Percentiles rank a stretch among this genome's conserved stretches.
These are phyloP conservation scores for Yponomeuta malinellus DNA, from an alignment of 2,888 invertebrate genomes.

Conservation along the genomic window DNA sequence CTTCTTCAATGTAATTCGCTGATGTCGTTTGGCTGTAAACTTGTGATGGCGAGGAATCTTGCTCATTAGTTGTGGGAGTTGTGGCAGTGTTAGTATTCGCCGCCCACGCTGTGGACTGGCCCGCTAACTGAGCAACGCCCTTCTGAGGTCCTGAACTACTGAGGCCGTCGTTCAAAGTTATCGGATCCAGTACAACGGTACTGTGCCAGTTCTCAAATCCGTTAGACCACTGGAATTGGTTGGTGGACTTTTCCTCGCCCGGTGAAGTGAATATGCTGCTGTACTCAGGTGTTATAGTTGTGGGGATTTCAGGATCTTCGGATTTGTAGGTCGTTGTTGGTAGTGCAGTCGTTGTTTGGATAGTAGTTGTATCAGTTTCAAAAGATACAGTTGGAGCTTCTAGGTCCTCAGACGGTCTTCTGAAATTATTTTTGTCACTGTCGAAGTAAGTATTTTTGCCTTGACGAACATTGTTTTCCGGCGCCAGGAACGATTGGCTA, in stretches of 20 bases:
- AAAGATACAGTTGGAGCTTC: slow-evolving; percentile 57
- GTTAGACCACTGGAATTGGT: slow-evolving; percentile 67
- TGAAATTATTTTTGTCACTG: slow-evolving; percentile 33
- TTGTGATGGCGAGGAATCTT: slow-evolving; percentile 46
- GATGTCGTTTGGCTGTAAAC: slow-evolving; percentile 44
- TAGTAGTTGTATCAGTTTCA: slow-evolving; percentile 33
- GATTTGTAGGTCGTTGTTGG: slow-evolving; percentile 39
- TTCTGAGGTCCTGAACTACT: slow-evolving; percentile 52
- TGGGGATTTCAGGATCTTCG: slow-evolving; percentile 39
- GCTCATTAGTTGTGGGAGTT: slow-evolving; percentile 44
- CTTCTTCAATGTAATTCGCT: slow-evolving; percentile 28
- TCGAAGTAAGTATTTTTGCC: slow-evolving; percentile 54
- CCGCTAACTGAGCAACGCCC: slow-evolving; percentile 33
- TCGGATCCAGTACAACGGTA: slow-evolving; percentile 82
- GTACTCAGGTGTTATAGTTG: slow-evolving; percentile 46
- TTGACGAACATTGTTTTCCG: slow-evolving; percentile 63
- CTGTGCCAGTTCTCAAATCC: slow-evolving; percentile 78
- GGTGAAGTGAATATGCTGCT: slow-evolving; percentile 56
- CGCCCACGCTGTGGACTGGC: slow-evolving; percentile 44
- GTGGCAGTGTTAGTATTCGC: slow-evolving; percentile 27
- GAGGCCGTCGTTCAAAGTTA: slow-evolving; percentile 81
- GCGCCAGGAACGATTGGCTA: slow-evolving; percentile 80
- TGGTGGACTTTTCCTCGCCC: slow-evolving; percentile 58
- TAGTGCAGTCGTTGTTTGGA: slow-evolving; percentile 37
- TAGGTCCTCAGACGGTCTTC: slow-evolving; percentile 56